These are phyloP conservation scores for Drosophila barbarae DNA, from an alignment of 2,888 invertebrate genomes.

Conservation along the genomic window DNA sequence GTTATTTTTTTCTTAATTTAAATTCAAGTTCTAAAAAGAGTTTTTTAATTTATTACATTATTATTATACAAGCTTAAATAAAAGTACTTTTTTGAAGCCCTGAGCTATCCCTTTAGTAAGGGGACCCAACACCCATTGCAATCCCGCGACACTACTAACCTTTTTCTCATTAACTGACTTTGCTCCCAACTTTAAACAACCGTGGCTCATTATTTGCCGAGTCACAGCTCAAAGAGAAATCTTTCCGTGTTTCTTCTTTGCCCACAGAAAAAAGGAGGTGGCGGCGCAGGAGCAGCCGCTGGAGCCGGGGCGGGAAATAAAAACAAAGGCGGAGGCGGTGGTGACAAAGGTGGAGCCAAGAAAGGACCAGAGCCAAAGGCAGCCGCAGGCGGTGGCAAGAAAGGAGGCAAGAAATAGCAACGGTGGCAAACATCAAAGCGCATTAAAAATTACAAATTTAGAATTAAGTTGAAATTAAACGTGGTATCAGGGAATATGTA, in stretches of 20 bases:
- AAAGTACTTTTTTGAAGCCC: not conserved
- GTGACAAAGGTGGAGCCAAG: conserved; percentile 67
- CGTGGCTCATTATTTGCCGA: conserved; percentile 47
- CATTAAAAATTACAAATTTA: conserved; percentile 45
- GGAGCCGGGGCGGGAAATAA: conserved; percentile 57
- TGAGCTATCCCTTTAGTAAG: not conserved
- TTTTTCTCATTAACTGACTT: conserved; percentile 42
- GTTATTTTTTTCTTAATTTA: not conserved
- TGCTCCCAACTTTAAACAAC: conserved; percentile 40
- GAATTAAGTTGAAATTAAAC: conserved; percentile 44
- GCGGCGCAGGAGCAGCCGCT: conserved; percentile 35
- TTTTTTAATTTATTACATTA: not conserved
- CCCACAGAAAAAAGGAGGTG: conserved; percentile 73
- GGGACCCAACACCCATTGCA: conserved; percentile 1
- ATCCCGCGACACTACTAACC: conserved; percentile 15
- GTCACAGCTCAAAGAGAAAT: conserved; percentile 42
- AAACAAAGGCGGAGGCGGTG: conserved; percentile 56
- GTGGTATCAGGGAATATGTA: conserved; percentile 32
- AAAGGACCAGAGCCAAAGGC: conserved; percentile 74
- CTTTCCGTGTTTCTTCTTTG: conserved; percentile 36
- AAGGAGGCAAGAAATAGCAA: conserved; percentile 77
- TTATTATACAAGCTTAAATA: not conserved
- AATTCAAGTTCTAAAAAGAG: not conserved
- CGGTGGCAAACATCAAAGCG: conserved; percentile 53
- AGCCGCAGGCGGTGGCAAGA: conserved; percentile 69